Base-by-base conservation (phyloP, 2,113 vertebrate genomes). In the Otus sunia region DNA sequence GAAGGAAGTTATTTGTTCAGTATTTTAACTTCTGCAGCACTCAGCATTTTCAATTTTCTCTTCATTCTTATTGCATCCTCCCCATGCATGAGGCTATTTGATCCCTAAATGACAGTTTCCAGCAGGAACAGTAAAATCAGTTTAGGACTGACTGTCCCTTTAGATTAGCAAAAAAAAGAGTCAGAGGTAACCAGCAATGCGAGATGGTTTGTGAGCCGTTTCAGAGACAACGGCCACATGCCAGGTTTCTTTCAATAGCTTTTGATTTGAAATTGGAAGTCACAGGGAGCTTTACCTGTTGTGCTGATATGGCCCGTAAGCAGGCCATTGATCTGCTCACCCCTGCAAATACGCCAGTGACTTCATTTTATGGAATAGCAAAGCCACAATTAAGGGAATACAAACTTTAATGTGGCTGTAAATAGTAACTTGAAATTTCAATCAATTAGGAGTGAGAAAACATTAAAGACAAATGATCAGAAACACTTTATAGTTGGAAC, bases 1-100 rank as follows among this genome's bases (percentile, higher is more conserved):
- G 80, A 97, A 95, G 86, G 68, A 97, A 90, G 90, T 94, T 93
- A 95, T 95, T 63, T 95, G 81, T 92, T 96, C 80, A 37, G 80
- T 90, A 94, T 94, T 96, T 94, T 79, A 95, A 89, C 92, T 97
- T 94, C 66, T 94, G 89, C 84, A 85, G 93, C 8, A 58, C 63
- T 94, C 90, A 92, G 92, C 60, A 71, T 66, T 97, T 92, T 36
- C 30, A 43, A 59, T 94, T 96, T 95, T 95, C 50, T 60, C 88
- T 86, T 86, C 87, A 60, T 79, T 82, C 77, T 90, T 36, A n/a
- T 0, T 43, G 80, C 94, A 91, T 56, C 69, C 89, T 91, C 76
- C 69, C 77, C 62, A 3, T 39, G 74, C 76, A 84, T 3, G 6
- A 86, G 52, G 47, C 63, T 36, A 63, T 81, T 75, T 45, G 90